Conservation (phyloP, 2,888 invertebrate species). For the Dynastes grantii region DNA sequence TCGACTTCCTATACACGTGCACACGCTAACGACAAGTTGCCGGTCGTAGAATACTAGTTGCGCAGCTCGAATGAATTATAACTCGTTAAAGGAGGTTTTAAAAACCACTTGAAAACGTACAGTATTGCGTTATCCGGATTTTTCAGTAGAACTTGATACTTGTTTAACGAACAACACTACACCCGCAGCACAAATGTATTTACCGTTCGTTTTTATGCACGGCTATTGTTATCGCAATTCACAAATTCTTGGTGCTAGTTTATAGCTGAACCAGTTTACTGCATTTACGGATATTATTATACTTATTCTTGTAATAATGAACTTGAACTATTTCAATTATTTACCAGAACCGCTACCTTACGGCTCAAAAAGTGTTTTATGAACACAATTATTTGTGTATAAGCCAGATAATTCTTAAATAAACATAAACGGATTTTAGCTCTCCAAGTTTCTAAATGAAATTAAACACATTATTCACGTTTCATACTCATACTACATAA, state of each 20-base stretch:
- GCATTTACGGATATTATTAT: not conserved
- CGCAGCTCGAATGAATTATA: constrained; percentile 8
- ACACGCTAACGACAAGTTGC: constrained; percentile 24
- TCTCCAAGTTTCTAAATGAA: too few species aligned
- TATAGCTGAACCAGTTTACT: not conserved
- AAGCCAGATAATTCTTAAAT: too few species aligned
- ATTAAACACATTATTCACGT: too few species aligned
- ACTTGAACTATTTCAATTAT: not conserved
- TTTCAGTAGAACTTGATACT: constrained; percentile 10
- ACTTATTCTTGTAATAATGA: not conserved
- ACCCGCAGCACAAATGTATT: not conserved
- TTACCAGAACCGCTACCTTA: not conserved
- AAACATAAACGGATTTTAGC: too few species aligned
- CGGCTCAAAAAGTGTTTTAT: too few species aligned
- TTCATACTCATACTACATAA: too few species aligned
- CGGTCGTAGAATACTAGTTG: constrained; percentile 1
- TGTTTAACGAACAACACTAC: not conserved
- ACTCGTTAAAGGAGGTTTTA: constrained; percentile 25
- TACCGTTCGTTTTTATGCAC: constrained; percentile 28
- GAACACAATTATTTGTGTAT: too few species aligned
- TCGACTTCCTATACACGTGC: constrained; percentile 32
- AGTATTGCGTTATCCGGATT: constrained; percentile 9
- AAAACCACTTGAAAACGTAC: constrained; percentile 20
- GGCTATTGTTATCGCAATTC: not conserved
- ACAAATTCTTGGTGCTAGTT: not conserved